phyloP scores from a whole-genome alignment of 2,888 invertebrate species.

The Harpagoxenus sublaevis region DNA sequence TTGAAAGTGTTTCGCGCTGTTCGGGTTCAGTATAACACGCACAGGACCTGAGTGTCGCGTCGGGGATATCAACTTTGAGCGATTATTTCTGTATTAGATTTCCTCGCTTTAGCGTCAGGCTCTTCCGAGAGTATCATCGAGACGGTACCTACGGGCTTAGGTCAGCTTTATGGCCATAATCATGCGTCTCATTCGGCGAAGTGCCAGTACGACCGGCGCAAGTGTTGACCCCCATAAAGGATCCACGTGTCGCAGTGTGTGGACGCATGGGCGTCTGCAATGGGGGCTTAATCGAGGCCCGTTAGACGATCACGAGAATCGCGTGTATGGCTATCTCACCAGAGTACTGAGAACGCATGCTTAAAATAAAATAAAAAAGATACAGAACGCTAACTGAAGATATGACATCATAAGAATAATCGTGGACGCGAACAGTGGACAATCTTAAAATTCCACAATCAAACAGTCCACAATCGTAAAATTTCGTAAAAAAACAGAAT shows the following conservation, averaged over 20 bases:
- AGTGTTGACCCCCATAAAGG: slow-evolving; percentile 60
- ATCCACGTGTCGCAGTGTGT: slow-evolving; percentile 37
- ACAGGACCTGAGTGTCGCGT: background rate
- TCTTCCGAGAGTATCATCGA: slow-evolving; percentile 36
- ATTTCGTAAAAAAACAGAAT: background rate
- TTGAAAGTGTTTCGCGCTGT: background rate
- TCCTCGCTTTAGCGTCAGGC: slow-evolving; percentile 6
- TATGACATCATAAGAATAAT: background rate
- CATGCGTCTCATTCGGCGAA: slow-evolving; percentile 50
- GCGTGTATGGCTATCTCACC: background rate
- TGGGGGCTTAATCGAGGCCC: slow-evolving; percentile 37
- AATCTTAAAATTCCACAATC: too few species aligned
- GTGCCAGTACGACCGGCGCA: slow-evolving; percentile 35
- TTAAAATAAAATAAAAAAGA: background rate
- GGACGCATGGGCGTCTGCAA: slow-evolving; percentile 46
- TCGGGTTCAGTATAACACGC: too few species aligned
- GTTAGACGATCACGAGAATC: slow-evolving; percentile 15
- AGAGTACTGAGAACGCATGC: background rate
- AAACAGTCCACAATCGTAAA: background rate
- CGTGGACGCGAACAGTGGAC: background rate
- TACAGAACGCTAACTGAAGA: background rate
- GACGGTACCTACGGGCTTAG: slow-evolving; percentile 39
- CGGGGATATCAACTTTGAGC: slow-evolving; percentile 10
- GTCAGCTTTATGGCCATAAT: slow-evolving; percentile 61
- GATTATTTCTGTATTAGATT: slow-evolving; percentile 47